Evolutionary conservation across 1,140 invertebrate species (phyloP).

Genomic region (Diploscapter pachys): DNA sequence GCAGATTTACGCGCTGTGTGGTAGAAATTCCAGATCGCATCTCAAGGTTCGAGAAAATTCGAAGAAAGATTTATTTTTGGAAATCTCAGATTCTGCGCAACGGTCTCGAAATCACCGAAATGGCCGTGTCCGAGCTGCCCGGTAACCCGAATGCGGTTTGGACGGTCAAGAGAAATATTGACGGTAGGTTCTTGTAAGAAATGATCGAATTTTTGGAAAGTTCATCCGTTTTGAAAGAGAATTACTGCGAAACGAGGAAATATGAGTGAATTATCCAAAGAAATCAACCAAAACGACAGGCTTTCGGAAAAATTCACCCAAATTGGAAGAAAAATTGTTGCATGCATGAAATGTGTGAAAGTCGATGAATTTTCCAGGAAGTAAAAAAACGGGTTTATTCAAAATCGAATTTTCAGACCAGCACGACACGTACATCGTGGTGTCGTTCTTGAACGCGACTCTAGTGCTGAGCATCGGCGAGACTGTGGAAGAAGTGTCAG

Average conservation of each 20-base stretch:
- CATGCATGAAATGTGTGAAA: neutral
- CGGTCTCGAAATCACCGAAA: conserved; percentile 94
- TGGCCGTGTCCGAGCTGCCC: conserved; percentile 97
- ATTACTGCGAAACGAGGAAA: too few species aligned
- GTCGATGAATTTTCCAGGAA: neutral
- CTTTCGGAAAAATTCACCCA: too few species aligned
- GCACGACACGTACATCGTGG: conserved; percentile 99
- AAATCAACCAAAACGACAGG: too few species aligned
- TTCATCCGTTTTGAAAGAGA: too few species aligned
- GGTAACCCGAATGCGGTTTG: conserved; percentile 99
- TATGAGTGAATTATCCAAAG: too few species aligned
- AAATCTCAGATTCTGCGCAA: conserved; percentile 75
- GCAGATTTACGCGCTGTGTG: conserved; percentile 92
- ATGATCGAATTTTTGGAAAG: too few species aligned
- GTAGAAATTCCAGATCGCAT: conserved; percentile 86
- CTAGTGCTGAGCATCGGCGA: conserved; percentile 98
- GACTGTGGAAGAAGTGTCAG: conserved; percentile 99
- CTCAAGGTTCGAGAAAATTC: conserved; percentile 64
- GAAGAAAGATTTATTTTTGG: too few species aligned
- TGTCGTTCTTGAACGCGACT: conserved; percentile 99
- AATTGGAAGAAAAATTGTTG: too few species aligned
- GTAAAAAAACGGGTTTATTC: neutral
- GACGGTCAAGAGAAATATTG: conserved; percentile 92
- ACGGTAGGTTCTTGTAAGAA: conserved; percentile 68
- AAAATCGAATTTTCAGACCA: conserved; percentile 74